Evolutionary conservation across 2,797 vertebrate genomes (phyloP), one percentile per base, ranked within the genome.

Genomic region (Myiotriccus ornatus): DNA sequence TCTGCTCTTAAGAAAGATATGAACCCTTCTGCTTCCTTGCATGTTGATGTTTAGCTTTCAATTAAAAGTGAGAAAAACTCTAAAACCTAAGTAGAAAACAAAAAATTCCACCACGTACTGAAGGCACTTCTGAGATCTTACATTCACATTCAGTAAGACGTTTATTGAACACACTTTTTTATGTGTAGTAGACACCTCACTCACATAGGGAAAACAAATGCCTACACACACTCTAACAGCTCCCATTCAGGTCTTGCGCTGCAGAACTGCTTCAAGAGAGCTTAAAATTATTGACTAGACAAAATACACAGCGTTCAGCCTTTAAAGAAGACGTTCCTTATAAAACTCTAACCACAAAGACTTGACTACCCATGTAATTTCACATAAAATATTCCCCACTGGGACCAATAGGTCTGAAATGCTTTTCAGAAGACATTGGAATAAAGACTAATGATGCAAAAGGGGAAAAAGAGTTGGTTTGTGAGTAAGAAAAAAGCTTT

Each of bases 101-200:
- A 63, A 21, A 82, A 30, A 23, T 59, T 25, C 23, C 19, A 59
- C 27, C 23, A 39, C 0, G 0, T 59, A 73, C 2, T 8, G 1
- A 62, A 87, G 50, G 41, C 34, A 30, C 14, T 49, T 70, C 37
- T 24, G 46, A 80, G 53, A 30, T 68, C 52, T 63, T 17, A 4
- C n/a, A 52, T 17, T 68, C 46, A n/a, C 47, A 65, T 34, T 84
- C 81, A 79, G 17, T 21, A 57, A 52, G 44, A 39, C 34, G 24
- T 12, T 71, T 41, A 78, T 1, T 63, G 86, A 81, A 70, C n/a
- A 82, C 43, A 37, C 44, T 62, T 80, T 53, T 19, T 10, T 27
- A 25, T 89, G 59, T 80, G 44, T 30, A 23, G 68, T 22, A 87
- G 74, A 95, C 84, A 80, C 74, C 56, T 90, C 63, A 12, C 24